Evolutionary conservation across 1,140 invertebrate species (phyloP), one percentile per base, ranked within the genome.

Genomic region (Papilio xuthus): DNA sequence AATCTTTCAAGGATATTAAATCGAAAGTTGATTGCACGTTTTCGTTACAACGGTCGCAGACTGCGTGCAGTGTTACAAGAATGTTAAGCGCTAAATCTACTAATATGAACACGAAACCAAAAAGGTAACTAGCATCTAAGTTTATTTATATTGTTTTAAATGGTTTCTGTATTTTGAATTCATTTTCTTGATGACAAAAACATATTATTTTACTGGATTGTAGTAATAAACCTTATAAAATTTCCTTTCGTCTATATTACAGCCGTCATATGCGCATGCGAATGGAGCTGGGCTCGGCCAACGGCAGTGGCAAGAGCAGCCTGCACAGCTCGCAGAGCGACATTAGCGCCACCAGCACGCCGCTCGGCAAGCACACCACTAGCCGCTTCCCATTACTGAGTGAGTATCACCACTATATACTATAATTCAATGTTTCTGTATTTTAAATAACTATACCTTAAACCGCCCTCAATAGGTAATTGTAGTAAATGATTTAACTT

Each of bases 1-100:
- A 96, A 82, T 95, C 95, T 12, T 96, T 96, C 71, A 97, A 97
- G 89, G 97, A 98, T 88, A 96, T 98, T 32, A 97, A 97, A 88
- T 97, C 97, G 4, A 96, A 97, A 92, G 96, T 97, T 37, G 94
- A 95, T 78, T 94, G 94, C 81, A 92, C 92, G 15, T 94, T 93
- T 79, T 93, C 92, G 18, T 85, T 94, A 77, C 92, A 94, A 89
- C 86, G 92, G 28, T 94, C 92, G 37, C 92, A 94, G 84, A 94
- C 92, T 13, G 89, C 92, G 41, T 94, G 92, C 81, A 93, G 92
- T 84, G 92, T 94, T 44, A 90, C 85, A 76, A 91, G 92, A 81
- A 89, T 92, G 87, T 83, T 92, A 73, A 93, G 88, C 82, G 94
- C 93, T 37, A 94, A 94, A 81, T 90, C 91, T 32, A 89, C 89